Base-by-base conservation (phyloP, 2,797 vertebrate species). In the Onychomys leucogaster region DNA sequence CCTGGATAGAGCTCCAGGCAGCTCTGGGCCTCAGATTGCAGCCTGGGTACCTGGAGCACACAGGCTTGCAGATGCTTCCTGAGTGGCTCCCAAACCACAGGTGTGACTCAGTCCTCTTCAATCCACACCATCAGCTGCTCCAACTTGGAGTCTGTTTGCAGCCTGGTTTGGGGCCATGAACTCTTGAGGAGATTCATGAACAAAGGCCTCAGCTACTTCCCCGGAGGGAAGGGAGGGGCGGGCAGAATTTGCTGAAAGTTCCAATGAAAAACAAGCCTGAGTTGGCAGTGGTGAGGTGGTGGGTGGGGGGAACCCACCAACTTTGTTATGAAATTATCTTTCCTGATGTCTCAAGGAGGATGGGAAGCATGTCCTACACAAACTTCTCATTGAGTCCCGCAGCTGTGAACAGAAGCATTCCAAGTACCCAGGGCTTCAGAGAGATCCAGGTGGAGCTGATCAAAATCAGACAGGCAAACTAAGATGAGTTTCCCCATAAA, bases 391-490 rank as follows among this genome's bases (percentile, higher is more conserved):
- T 81, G 95, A 97, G 89, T 49, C 65, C 89, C 27, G 89, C 97
- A 97, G 97, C 96, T 97, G 96, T 92, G 96, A 97, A 96, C 96
- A 97, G 94, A 97, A 97, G 91, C 96, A 94, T 86, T 96, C 90
- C 95, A 95, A 96, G 91, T 91, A 96, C 95, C 94, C 91, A 96
- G 91, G 76, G 97, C 96, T 11, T 90, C 96, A 96, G 57, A 96
- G 92, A 94, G 57, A 93, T 86, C 93, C 98, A 98, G 96, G 96
- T 97, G 96, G 96, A 78, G 85, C 92, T 94, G 96, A 97, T 97
- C 93, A 95, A 69, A 94, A 96, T 97, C 97, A 97, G 97, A 94
- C 96, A 92, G 77, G 95, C 84, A 91, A 91, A 87, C 77, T 46
- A 55, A 75, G 92, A 89, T 81, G 75, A 49, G 88, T 78, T 95